Percentiles rank a stretch among this genome's conserved stretches.
phyloP scores from a whole-genome alignment of 2,888 invertebrate genomes.

The Drosophila meridiana region DNA sequence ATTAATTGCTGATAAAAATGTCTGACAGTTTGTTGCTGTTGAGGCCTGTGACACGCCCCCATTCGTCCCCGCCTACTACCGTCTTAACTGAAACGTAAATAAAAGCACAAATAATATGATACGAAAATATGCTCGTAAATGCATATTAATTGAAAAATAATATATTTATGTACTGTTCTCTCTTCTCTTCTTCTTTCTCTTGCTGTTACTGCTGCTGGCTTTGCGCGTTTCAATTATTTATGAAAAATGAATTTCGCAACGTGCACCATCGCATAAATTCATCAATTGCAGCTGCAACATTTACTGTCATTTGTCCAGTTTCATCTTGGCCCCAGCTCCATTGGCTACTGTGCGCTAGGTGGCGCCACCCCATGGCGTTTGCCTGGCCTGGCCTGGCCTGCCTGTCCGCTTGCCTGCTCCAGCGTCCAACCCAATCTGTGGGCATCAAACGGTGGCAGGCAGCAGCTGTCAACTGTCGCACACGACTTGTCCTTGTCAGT shows the following conservation, averaged over 20 bases:
- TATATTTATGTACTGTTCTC: constrained; percentile 15
- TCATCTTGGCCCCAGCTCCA: constrained; percentile 47
- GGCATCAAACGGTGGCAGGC: constrained; percentile 72
- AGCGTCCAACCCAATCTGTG: constrained; percentile 22
- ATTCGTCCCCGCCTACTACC: no score
- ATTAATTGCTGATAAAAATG: constrained; percentile 84
- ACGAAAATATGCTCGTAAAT: constrained; percentile 22
- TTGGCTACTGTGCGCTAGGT: constrained; percentile 60
- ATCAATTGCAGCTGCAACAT: constrained; percentile 74
- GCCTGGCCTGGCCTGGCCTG: constrained; percentile 11
- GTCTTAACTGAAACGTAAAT: constrained; percentile 26
- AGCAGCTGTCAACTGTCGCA: constrained; percentile 82
- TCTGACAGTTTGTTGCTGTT: constrained; percentile 68
- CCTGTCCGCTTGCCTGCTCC: constrained; percentile 16
- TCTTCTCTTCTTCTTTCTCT: not conserved
- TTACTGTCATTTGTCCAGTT: constrained; percentile 77
- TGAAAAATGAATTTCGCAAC: constrained; percentile 74
- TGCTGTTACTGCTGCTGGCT: not conserved
- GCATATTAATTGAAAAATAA: constrained; percentile 47
- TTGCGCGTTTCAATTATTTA: constrained; percentile 71
- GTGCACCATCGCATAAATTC: constrained; percentile 73
- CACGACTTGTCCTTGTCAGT: constrained; percentile 80
- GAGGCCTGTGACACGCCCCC: not conserved
- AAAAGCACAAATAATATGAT: not conserved
- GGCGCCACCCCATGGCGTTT: constrained; percentile 42